Evolutionary conservation across 2,888 invertebrate genomes (phyloP), one percentile per base, ranked within the genome.

Genomic region (Agrochola lychnidis): DNA sequence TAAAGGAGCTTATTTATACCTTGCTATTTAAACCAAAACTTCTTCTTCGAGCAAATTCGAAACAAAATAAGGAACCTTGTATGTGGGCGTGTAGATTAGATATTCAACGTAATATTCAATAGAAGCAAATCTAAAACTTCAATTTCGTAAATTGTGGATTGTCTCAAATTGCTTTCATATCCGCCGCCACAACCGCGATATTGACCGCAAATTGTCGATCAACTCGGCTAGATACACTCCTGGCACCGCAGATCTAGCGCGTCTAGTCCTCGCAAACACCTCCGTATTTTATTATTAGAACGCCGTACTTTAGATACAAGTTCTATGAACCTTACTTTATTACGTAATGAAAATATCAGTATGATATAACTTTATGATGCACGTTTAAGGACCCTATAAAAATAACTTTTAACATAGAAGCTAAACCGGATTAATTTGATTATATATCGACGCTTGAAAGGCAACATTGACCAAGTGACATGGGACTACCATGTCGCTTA

Each of bases 161-260:
- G 89, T 88, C 88, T 91, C 87, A 89, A 92, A 91, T 92, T 91
- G 89, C 92, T 91, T 92, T 90, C 89, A 90, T 92, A 91, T 92
- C 91, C 92, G 91, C 89, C 87, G 88, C 87, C 78, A 70, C 78
- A 84, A 90, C 93, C 92, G 88, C 92, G 78, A 82, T 80, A 82
- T 83, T 83, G 82, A 91, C 94, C 93, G 89, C 93, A 92, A 88
- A 83, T 87, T 89, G 83, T 88, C 80, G 87, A 84, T 88, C 85
- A 88, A 86, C 86, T 80, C 78, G 79, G 84, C 87, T 84, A 81
- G 81, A 87, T 87, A 86, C 81, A 82, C 83, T 81, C 74, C 73
- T 72, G 57, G 78, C 69, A 81, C 79, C 66, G 57, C 78, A 73
- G 61, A 71, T 76, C 74, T 80, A 70, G 71, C 57, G 67, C 42